Evolutionary conservation across 2,888 invertebrate species (phyloP), one percentile per base, ranked within the genome.

Genomic region (Corbicula japonica): DNA sequence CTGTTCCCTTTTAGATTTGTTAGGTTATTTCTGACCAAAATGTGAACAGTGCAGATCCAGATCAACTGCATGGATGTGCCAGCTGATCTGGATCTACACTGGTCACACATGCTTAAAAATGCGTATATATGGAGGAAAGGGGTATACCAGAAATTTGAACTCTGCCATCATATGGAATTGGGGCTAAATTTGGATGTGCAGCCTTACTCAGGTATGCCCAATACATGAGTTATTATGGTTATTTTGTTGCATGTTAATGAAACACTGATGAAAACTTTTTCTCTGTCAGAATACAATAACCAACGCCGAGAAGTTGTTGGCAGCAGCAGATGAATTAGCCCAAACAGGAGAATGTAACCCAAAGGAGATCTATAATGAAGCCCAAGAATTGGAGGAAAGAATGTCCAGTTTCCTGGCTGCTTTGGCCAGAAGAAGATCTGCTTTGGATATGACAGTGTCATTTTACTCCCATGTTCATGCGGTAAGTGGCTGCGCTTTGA

Each of bases 391-490:
- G 75, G 98, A 98, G 93, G 96, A 97, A 83, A 98, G 98, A 93
- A 98, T 99, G 85, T 97, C 97, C 26, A 97, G 97, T 85, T 99
- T 99, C 94, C 98, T 98, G 1, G 96, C 97, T 63, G 95, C 98
- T 30, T 98, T 99, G 38, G 98, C 98, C 93, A 96, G 98, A 89
- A 95, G 99, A 38, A 95, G 98, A 28, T 95, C 97, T 15, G 95
- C 98, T 48, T 95, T 99, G 58, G 98, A 99, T 93, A 95, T 98
- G 91, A 98, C 98, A 56, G 98, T 99, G 26, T 95, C 97, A 58
- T 97, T 99, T 93, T 99, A 98, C 93, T 97, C 98, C 4, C 98
- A 98, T 92, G 98, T 98, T 91, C 98, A 98, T 93, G 98, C 99
- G 95, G 93, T 93, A 71, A 88, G 88, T 77, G 34, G 26, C 32